These are phyloP conservation scores for western clawed frog (Xenopus tropicalis) DNA, from an alignment of 2,113 vertebrate genomes.

Conservation along the genomic window DNA sequence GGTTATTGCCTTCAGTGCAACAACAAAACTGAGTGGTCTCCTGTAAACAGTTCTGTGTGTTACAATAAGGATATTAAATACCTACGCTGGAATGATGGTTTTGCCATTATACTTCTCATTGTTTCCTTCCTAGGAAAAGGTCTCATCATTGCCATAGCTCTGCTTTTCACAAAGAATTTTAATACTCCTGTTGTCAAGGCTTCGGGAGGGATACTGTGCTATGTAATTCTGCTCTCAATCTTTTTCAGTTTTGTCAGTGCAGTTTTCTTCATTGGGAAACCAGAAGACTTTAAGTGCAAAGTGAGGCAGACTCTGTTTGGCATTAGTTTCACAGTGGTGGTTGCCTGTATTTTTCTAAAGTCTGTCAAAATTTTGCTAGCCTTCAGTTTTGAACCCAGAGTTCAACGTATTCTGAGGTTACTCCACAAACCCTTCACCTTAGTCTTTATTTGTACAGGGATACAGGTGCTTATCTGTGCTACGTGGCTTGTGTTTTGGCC, in stretches of 20 bases:
- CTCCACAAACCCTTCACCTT: constrained; percentile 68
- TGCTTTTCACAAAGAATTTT: constrained; percentile 74
- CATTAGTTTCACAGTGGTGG: constrained; percentile 78
- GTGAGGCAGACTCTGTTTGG: constrained; percentile 77
- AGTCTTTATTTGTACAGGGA: constrained; percentile 62
- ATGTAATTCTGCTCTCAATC: constrained; percentile 78
- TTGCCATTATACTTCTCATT: constrained; percentile 71
- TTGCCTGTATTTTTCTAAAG: constrained; percentile 86
- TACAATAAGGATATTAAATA: constrained; percentile 66
- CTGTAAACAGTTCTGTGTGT: constrained; percentile 64
- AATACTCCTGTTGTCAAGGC: constrained; percentile 79
- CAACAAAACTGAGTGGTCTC: constrained; percentile 71
- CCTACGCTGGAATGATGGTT: constrained; percentile 73
- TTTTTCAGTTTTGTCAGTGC: constrained; percentile 73
- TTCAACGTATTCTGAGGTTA: constrained; percentile 65
- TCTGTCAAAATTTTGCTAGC: constrained; percentile 83
- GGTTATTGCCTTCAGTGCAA: constrained; percentile 74
- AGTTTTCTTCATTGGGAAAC: constrained; percentile 74
- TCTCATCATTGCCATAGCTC: constrained; percentile 63
- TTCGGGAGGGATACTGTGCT: constrained; percentile 69
- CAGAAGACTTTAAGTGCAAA: constrained; percentile 70
- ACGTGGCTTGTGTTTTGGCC: constrained; percentile 72
- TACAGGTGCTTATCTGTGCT: constrained; percentile 69
- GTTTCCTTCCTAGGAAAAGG: constrained; percentile 68
- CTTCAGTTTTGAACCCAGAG: constrained; percentile 77